Conservation (phyloP, 2,113 vertebrate genomes). For the Tragelaphus buxtoni region DNA sequence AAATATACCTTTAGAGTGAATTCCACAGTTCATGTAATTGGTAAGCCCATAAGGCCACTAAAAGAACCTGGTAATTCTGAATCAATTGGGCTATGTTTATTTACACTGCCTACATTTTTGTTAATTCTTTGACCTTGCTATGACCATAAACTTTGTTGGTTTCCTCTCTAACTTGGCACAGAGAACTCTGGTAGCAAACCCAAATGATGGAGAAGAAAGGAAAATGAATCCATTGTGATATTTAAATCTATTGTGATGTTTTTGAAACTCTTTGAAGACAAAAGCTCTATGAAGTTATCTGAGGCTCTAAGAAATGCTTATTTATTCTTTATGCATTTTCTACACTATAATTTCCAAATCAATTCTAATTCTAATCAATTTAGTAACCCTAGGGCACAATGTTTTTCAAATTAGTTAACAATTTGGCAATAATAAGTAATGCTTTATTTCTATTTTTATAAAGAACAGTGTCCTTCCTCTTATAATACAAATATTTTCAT, state of each 20-base stretch:
- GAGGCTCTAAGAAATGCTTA: not conserved
- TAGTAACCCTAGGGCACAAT: not conserved
- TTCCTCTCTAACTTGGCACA: not conserved
- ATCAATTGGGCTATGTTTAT: not conserved
- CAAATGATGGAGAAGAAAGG: not conserved
- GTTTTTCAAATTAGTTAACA: slow-evolving; percentile 1
- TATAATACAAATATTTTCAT: not conserved
- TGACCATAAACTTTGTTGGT: not conserved
- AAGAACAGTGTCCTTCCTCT: not conserved
- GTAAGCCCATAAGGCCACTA: not conserved
- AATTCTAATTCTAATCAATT: not conserved
- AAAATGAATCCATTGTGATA: not conserved
- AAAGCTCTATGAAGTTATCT: not conserved
- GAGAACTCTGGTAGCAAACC: not conserved
- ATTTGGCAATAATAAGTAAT: not conserved
- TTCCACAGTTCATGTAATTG: not conserved
- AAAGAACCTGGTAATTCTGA: not conserved
- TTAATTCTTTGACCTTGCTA: not conserved
- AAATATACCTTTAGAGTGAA: not conserved
- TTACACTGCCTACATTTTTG: not conserved
- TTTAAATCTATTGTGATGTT: not conserved
- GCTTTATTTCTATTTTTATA: slow-evolving; percentile 31
- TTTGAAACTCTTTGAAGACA: not conserved
- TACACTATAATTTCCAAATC: not conserved
- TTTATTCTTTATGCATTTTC: not conserved